Evolutionary conservation across 2,797 vertebrate genomes (phyloP).

Genomic region (Lagorchestes hirsutus): DNA sequence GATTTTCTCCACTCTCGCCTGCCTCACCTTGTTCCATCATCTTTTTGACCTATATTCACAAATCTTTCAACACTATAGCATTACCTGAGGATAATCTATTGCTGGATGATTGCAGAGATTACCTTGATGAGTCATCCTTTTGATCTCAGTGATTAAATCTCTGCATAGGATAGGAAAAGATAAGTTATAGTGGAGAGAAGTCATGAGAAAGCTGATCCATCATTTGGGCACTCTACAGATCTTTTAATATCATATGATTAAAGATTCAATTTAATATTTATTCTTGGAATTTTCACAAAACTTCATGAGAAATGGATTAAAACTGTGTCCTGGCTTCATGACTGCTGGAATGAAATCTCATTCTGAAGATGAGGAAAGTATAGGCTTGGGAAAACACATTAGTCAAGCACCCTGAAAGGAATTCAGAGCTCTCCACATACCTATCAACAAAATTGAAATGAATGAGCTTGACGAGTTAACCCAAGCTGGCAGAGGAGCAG

Average conservation of each 20-base stretch:
- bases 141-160: background rate
- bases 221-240: background rate
- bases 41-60: background rate
- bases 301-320: background rate
- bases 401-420: background rate
- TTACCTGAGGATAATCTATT: background rate
- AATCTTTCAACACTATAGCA: background rate
- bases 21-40: background rate
- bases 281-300: background rate
- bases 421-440: background rate
- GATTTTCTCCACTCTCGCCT: background rate
- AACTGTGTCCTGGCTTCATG: background rate
- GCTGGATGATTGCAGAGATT: background rate
- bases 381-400: background rate
- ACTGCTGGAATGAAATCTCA: background rate
- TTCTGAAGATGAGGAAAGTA: background rate
- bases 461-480: background rate
- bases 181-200: background rate
- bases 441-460: background rate
- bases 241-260: background rate
- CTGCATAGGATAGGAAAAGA: background rate
- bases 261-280: background rate
- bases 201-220: background rate
- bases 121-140: background rate
- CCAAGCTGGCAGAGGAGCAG: background rate